Percentiles rank a stretch among this genome's conserved stretches.
These are phyloP conservation scores for Solea solea DNA, from an alignment of 2,113 vertebrate genomes.

Conservation along the genomic window DNA sequence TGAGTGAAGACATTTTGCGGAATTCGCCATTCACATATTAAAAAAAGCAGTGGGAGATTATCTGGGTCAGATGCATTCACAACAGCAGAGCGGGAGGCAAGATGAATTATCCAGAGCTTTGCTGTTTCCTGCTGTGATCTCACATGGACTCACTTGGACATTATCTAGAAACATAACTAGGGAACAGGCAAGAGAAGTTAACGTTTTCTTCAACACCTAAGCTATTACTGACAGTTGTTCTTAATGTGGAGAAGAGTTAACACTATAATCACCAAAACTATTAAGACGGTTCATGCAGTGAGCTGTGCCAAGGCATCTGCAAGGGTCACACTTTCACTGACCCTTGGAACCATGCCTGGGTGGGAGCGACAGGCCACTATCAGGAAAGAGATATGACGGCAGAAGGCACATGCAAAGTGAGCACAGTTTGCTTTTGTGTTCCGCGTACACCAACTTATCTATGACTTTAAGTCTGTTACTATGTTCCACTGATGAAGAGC, in stretches of 20 bases:
- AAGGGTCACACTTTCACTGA: slow-evolving; percentile 30
- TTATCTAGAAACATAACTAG: too few relatives aligned
- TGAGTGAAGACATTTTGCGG: too few relatives aligned
- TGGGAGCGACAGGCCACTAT: slow-evolving; percentile 43
- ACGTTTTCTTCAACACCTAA: not conserved
- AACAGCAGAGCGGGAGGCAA: too few relatives aligned
- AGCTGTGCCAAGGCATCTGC: slow-evolving; percentile 27
- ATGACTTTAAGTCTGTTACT: not conserved
- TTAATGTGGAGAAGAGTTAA: slow-evolving; percentile 7
- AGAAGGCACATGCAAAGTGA: slow-evolving; percentile 9
- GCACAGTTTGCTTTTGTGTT: slow-evolving; percentile 29
- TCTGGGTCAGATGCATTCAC: too few relatives aligned
- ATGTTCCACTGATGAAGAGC: not conserved
- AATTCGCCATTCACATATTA: too few relatives aligned
- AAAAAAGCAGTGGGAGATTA: too few relatives aligned
- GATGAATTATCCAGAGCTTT: too few relatives aligned
- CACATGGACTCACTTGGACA: too few relatives aligned
- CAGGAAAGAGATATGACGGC: slow-evolving; percentile 48
- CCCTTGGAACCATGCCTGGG: slow-evolving; percentile 46
- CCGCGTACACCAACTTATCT: slow-evolving; percentile 18
- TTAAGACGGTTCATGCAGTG: slow-evolving; percentile 22
- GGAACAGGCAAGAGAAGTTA: too few relatives aligned
- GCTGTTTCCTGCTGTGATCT: too few relatives aligned
- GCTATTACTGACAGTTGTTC: slow-evolving; percentile 10
- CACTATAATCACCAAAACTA: slow-evolving; percentile 25